phyloP scores from a whole-genome alignment of 2,113 vertebrate species.

The Equus przewalskii region DNA sequence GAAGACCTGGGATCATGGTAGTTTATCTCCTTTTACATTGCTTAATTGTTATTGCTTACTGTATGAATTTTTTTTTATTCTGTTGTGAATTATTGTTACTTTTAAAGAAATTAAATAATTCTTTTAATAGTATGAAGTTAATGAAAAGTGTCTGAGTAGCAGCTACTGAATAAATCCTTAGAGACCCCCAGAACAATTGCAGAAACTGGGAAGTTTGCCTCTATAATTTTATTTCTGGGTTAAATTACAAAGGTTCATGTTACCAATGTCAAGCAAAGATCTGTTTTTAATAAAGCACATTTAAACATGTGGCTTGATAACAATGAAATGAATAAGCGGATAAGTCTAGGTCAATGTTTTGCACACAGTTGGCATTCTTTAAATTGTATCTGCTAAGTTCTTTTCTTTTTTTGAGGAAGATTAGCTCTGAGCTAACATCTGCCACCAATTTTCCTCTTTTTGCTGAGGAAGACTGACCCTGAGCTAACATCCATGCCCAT shows the following conservation, averaged over 20 bases:
- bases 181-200: constrained; percentile 66
- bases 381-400: constrained; percentile 10
- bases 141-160: constrained; percentile 63
- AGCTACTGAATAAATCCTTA: constrained; percentile 73
- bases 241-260: constrained; percentile 67
- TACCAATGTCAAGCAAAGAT: constrained; percentile 51
- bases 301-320: constrained; percentile 65
- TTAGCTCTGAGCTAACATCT: no score
- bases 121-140: constrained; percentile 62
- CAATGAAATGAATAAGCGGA: constrained; percentile 52
- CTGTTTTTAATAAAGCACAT: constrained; percentile 70
- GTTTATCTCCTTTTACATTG: not conserved
- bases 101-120: constrained; percentile 64
- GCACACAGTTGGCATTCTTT: not conserved
- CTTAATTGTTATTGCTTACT: constrained; percentile 31
- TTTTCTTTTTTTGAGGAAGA: not conserved
- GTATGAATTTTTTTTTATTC: not conserved
- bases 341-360: constrained; percentile 26
- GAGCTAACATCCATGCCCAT: no score
- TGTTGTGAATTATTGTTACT: constrained; percentile 48
- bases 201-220: constrained; percentile 60
- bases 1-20: not conserved
- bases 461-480: no score
- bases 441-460: no score
- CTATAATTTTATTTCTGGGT: constrained; percentile 59